These are phyloP conservation scores for Picus viridis DNA, from an alignment of 2,797 vertebrate genomes.

Conservation along the genomic window DNA sequence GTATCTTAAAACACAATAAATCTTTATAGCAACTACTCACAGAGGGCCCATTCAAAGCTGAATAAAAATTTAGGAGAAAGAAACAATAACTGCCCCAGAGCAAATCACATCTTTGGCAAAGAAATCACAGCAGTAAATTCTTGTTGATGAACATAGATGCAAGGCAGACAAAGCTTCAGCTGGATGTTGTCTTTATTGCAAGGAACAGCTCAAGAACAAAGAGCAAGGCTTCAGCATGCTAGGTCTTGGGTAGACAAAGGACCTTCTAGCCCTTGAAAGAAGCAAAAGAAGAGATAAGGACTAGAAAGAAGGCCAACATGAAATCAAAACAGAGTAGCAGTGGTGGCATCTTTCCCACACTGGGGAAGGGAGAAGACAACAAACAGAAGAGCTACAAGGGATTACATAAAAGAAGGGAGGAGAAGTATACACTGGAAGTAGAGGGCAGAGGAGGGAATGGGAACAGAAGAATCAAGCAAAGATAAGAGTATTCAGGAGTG, in stretches of 20 bases:
- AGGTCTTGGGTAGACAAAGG: neutral
- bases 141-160: neutral
- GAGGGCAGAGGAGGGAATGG: neutral
- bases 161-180: neutral
- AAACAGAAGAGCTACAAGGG: neutral
- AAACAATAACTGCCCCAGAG: neutral
- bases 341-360: neutral
- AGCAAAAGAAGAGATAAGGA: neutral
- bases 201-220: neutral
- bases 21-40: neutral
- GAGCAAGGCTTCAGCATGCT: neutral
- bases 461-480: neutral
- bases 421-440: neutral
- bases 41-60: neutral
- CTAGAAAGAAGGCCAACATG: neutral
- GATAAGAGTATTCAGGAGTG: neutral
- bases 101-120: neutral
- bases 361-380: neutral
- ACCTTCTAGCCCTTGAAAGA: neutral
- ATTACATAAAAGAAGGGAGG: neutral
- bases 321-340: neutral
- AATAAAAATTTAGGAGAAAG: neutral
- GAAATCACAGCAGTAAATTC: neutral
- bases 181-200: neutral
- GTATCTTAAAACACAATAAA: neutral